phyloP scores from a whole-genome alignment of 2,113 vertebrate genomes.

The Labrus mixtus region DNA sequence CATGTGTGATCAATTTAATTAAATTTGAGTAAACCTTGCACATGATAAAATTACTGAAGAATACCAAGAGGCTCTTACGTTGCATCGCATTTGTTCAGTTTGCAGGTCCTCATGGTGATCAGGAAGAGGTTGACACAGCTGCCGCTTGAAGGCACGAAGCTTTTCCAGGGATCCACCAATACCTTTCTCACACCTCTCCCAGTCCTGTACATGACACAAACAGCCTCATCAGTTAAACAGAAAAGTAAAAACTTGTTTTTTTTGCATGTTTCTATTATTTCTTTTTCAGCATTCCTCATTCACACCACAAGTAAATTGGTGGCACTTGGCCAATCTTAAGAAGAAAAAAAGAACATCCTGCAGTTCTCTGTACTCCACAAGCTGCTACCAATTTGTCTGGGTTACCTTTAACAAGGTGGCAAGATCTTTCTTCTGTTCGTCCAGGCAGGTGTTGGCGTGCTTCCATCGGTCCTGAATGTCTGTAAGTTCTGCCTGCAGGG shows the following conservation, averaged over 20 bases:
- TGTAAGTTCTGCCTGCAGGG: constrained; percentile 89
- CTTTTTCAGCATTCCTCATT: not conserved
- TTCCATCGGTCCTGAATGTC: constrained; percentile 94
- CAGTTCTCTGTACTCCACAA: not conserved
- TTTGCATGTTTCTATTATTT: not conserved
- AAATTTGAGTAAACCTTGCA: not conserved
- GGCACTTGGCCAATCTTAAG: too few species aligned
- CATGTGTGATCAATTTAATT: not conserved
- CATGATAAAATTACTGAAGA: not conserved
- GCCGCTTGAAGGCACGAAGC: constrained; percentile 91
- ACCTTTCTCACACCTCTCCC: constrained; percentile 93
- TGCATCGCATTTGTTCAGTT: constrained; percentile 92
- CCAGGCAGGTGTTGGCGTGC: constrained; percentile 83
- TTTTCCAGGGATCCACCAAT: constrained; percentile 93
- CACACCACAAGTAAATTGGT: too few species aligned
- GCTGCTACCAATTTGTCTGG: not conserved
- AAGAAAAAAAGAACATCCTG: too few species aligned
- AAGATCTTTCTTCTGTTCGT: constrained; percentile 91
- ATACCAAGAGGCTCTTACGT: constrained; percentile 74
- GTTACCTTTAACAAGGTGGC: constrained; percentile 83
- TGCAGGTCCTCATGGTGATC: constrained; percentile 94
- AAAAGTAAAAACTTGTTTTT: not conserved
- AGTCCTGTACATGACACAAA: constrained; percentile 85
- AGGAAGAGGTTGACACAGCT: constrained; percentile 90
- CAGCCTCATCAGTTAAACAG: not conserved